These are phyloP conservation scores for Micrasema minimum DNA, from an alignment of 1,140 invertebrate species.

Conservation along the genomic window DNA sequence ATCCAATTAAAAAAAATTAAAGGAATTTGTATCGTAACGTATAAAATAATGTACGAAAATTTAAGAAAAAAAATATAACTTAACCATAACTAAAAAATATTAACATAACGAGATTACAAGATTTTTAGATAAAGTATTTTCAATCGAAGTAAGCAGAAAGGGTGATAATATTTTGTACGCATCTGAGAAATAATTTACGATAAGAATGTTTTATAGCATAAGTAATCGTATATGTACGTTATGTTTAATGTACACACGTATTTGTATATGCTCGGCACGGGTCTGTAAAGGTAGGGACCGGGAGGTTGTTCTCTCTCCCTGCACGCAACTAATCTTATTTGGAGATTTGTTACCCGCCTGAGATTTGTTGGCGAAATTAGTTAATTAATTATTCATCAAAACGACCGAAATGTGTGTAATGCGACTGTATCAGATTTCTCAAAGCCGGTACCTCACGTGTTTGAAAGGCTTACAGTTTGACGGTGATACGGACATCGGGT, in stretches of 20 bases:
- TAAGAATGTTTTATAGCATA: neutral
- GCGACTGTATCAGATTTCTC: constrained; percentile 51
- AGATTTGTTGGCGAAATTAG: constrained; percentile 53
- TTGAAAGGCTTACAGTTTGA: constrained; percentile 3
- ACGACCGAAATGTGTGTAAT: constrained; percentile 49
- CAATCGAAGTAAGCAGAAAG: too few species aligned
- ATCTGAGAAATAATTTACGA: neutral
- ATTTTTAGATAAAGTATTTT: too few species aligned
- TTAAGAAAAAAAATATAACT: too few species aligned
- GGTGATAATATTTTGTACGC: too few species aligned
- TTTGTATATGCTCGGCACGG: neutral
- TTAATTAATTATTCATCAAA: constrained; percentile 54
- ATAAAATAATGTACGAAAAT: too few species aligned
- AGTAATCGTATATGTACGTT: neutral
- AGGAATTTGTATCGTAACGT: too few species aligned
- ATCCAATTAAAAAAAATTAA: too few species aligned
- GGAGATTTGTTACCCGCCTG: constrained; percentile 51
- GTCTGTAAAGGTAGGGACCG: neutral
- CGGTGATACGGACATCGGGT: neutral
- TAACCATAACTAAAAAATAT: too few species aligned
- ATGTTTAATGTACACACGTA: neutral
- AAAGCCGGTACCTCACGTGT: constrained; percentile 29
- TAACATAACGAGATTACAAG: too few species aligned
- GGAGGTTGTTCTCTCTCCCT: constrained; percentile 3
- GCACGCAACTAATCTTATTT: constrained; percentile 51